Percentiles rank a stretch among this genome's conserved stretches.
Conservation (phyloP, 2,888 invertebrate genomes). For the Tachystola acroxantha region DNA sequence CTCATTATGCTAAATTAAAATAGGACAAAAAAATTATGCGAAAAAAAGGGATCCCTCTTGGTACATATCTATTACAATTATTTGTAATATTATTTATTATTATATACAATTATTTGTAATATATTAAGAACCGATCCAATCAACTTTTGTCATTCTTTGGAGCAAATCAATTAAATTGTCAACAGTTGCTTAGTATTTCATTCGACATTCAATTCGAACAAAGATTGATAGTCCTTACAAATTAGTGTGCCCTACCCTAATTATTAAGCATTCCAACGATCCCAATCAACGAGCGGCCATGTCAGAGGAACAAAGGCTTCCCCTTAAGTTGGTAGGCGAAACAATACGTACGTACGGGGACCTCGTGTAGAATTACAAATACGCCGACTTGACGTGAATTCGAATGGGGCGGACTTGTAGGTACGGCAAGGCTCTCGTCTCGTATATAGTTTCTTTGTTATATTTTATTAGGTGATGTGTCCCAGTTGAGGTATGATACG, state of each 20-base stretch:
- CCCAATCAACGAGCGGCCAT: conserved; percentile 32
- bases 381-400: conserved; percentile 68
- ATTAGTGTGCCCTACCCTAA: conserved; percentile 11
- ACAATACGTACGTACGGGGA: conserved; percentile 63
- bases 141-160: no score
- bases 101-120: no score
- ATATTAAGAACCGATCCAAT: no score
- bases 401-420: conserved; percentile 53
- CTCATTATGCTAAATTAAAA: no score
- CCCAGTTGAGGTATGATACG: background rate
- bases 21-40: no score
- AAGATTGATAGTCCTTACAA: background rate
- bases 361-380: conserved; percentile 73
- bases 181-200: background rate
- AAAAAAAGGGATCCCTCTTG: no score
- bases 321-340: conserved; percentile 53
- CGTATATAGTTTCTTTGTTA: conserved; percentile 43
- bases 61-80: no score
- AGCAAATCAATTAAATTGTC: no score
- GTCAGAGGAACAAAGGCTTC: conserved; percentile 36
- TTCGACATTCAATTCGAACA: background rate
- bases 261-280: conserved; percentile 22
- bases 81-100: no score
- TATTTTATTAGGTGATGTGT: conserved; percentile 9
- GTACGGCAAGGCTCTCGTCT: no score